phyloP scores from a whole-genome alignment of 2,888 invertebrate genomes.

The Drosophila multiciliata region DNA sequence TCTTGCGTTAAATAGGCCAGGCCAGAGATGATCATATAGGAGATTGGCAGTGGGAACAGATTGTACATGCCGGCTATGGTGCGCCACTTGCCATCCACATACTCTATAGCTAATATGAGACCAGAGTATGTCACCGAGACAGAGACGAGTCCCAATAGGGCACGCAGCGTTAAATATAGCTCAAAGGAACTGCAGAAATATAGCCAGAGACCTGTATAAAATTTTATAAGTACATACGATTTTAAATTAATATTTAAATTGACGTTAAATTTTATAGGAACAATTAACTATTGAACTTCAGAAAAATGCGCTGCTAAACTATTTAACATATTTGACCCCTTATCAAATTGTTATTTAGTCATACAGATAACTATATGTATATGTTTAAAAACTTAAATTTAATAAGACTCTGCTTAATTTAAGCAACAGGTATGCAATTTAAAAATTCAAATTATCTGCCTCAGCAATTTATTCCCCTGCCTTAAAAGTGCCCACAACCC shows the following conservation, averaged over 20 bases:
- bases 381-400: background rate
- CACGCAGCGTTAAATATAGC: constrained; percentile 89
- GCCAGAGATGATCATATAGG: constrained; percentile 90
- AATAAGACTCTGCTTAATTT: background rate
- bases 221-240: background rate
- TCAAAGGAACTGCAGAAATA: constrained; percentile 90
- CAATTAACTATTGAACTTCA: background rate
- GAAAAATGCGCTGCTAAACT: background rate
- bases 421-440: constrained; percentile 6
- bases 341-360: background rate
- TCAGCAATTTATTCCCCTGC: background rate
- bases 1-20: constrained; percentile 90
- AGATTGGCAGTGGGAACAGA: constrained; percentile 91
- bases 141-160: constrained; percentile 90
- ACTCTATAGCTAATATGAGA: constrained; percentile 91
- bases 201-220: constrained; percentile 86
- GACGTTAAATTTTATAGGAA: background rate
- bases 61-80: constrained; percentile 93
- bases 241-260: background rate
- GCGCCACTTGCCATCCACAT: constrained; percentile 92
- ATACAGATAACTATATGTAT: background rate
- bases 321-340: background rate
- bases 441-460: background rate
- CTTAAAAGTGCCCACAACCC: constrained; percentile 6
- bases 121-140: constrained; percentile 93